phyloP scores from a whole-genome alignment of 2,797 vertebrate species.

The Delichon dasypus region DNA sequence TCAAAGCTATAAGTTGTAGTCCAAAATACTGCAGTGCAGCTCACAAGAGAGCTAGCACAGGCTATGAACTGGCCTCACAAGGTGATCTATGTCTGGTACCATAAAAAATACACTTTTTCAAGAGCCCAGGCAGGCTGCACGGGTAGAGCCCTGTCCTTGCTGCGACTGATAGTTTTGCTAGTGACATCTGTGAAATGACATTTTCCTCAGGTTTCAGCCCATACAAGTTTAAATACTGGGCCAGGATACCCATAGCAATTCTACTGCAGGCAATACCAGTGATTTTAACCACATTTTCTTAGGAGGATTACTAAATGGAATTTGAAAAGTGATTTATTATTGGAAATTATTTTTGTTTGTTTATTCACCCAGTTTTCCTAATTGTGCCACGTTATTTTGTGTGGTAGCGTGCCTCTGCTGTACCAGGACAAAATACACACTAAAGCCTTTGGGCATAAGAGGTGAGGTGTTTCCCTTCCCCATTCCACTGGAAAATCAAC shows the following conservation, averaged over 20 bases:
- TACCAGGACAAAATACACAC: rapidly evolving
- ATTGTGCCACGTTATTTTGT: neutral
- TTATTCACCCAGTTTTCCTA: neutral
- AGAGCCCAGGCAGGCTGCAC: neutral
- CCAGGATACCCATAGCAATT: neutral
- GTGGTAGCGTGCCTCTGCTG: neutral
- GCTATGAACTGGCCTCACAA: neutral
- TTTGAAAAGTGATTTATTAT: neutral
- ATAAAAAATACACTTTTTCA: neutral
- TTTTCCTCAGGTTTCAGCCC: neutral
- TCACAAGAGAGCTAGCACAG: neutral
- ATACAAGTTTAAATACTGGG: neutral
- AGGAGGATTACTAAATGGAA: neutral
- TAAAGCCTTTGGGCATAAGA: neutral
- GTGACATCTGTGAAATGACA: neutral
- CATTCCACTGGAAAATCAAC: neutral
- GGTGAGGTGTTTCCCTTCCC: neutral
- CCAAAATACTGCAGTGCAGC: neutral
- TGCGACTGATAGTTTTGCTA: neutral
- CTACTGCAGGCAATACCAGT: neutral
- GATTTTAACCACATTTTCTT: neutral
- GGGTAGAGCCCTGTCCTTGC: neutral
- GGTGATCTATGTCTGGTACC: neutral
- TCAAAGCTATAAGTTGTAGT: neutral
- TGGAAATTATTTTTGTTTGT: neutral